These are phyloP conservation scores for Hippoglossus hippoglossus DNA, from an alignment of 2,797 vertebrate genomes.

Conservation along the genomic window DNA sequence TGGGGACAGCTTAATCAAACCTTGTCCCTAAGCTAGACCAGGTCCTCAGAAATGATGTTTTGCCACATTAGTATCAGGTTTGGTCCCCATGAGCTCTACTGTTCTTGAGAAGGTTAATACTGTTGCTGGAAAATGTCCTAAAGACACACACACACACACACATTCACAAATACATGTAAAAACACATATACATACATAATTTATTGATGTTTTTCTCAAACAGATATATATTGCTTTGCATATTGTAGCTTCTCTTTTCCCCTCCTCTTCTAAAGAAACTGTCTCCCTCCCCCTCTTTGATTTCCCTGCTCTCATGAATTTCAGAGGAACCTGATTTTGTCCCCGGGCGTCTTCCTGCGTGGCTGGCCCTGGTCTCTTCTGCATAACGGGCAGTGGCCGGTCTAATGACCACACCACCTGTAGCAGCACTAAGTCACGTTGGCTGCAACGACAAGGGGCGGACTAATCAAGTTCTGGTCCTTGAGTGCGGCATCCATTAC, in stretches of 20 bases:
- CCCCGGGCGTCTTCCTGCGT: neutral
- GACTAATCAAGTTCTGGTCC: constrained; percentile 12
- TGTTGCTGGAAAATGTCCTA: too few relatives aligned
- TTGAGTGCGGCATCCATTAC: constrained; percentile 23
- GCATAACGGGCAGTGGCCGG: neutral
- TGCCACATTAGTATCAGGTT: too few relatives aligned
- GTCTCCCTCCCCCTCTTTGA: neutral
- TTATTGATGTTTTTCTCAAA: neutral
- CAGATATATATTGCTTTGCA: neutral
- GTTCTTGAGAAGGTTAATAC: too few relatives aligned
- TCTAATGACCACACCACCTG: constrained; percentile 1
- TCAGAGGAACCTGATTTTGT: neutral
- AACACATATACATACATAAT: neutral
- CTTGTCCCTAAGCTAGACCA: too few relatives aligned
- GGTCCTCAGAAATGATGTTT: too few relatives aligned
- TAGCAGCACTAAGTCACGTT: neutral
- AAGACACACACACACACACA: too few relatives aligned
- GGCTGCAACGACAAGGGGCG: neutral
- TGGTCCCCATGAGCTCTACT: too few relatives aligned
- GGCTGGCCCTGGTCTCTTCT: neutral
- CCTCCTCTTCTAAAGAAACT: neutral
- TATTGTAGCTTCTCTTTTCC: neutral
- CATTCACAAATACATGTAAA: too few relatives aligned
- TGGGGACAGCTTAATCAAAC: too few relatives aligned
- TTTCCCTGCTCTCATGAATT: neutral